These are phyloP conservation scores for Portevinia maculata DNA, from an alignment of 2,888 invertebrate genomes.

Conservation along the genomic window DNA sequence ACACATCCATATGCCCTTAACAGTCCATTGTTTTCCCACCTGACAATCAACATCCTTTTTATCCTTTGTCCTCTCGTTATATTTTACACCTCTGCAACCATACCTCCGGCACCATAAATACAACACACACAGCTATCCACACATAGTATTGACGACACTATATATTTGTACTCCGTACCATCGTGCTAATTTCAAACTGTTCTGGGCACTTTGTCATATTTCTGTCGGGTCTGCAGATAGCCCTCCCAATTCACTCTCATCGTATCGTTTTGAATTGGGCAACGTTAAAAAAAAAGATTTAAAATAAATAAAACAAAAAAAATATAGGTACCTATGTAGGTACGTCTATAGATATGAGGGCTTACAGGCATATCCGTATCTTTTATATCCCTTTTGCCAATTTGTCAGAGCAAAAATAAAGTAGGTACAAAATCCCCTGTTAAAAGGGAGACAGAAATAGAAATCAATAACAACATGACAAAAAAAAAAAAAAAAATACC, in stretches of 20 bases:
- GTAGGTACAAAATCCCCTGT: not conserved
- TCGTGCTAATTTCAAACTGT: slow-evolving; percentile 31
- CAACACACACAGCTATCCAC: not conserved
- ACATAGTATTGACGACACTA: slow-evolving; percentile 30
- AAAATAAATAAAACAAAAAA: slow-evolving; percentile 33
- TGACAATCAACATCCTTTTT: slow-evolving; percentile 68
- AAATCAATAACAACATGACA: slow-evolving; percentile 62
- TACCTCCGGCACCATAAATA: slow-evolving; percentile 33
- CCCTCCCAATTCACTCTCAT: slow-evolving; percentile 57
- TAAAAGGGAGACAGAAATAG: slow-evolving; percentile 27
- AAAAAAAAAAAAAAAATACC: slow-evolving; percentile 32
- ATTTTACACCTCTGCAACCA: slow-evolving; percentile 43
- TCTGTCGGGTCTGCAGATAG: slow-evolving; percentile 33
- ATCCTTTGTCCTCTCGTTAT: slow-evolving; percentile 38
- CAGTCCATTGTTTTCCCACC: slow-evolving; percentile 66
- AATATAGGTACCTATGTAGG: slow-evolving; percentile 3
- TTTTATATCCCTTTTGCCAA: slow-evolving; percentile 58
- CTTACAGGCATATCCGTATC: slow-evolving; percentile 30
- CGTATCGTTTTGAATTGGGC: slow-evolving; percentile 54
- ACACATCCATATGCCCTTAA: slow-evolving; percentile 31
- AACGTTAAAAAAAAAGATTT: slow-evolving; percentile 47
- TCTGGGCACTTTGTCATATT: slow-evolving; percentile 62
- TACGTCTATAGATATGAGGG: slow-evolving; percentile 14
- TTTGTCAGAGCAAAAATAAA: slow-evolving; percentile 46
- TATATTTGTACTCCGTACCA: slow-evolving; percentile 26